These are phyloP conservation scores for Brachyhypopomus gauderio DNA, from an alignment of 2,113 vertebrate species.

Conservation along the genomic window DNA sequence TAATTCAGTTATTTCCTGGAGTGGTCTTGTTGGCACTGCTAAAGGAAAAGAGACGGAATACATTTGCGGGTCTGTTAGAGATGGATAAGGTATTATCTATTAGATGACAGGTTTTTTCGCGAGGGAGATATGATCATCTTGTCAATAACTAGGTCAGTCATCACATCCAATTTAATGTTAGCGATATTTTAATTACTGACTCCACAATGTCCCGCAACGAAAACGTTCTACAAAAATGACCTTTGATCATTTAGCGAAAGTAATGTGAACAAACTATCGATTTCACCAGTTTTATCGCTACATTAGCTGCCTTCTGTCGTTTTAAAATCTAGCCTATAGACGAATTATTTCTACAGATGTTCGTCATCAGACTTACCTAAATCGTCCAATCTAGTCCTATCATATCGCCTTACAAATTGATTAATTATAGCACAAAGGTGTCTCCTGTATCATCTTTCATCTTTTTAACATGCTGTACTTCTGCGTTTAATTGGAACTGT, in stretches of 20 bases:
- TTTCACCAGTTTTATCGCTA: background rate
- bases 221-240: background rate
- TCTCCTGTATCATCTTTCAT: conserved; percentile 29
- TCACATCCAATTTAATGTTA: conserved; percentile 3
- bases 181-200: conserved; percentile 2
- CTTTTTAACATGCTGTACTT: background rate
- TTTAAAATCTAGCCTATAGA: background rate
- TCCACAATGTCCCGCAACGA: background rate
- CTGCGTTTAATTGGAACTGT: background rate
- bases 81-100: conserved; percentile 16
- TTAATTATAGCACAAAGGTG: background rate
- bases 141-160: conserved; percentile 19
- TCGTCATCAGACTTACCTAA: background rate
- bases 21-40: background rate
- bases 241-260: no score
- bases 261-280: no score
- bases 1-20: background rate
- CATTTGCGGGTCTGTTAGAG: background rate
- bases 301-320: background rate
- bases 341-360: background rate
- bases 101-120: conserved; percentile 39
- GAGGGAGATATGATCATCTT: background rate
- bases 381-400: no score
- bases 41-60: background rate
- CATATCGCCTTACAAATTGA: background rate